phyloP scores from a whole-genome alignment of 1,140 invertebrate species.

The Tetraneura akinire region DNA sequence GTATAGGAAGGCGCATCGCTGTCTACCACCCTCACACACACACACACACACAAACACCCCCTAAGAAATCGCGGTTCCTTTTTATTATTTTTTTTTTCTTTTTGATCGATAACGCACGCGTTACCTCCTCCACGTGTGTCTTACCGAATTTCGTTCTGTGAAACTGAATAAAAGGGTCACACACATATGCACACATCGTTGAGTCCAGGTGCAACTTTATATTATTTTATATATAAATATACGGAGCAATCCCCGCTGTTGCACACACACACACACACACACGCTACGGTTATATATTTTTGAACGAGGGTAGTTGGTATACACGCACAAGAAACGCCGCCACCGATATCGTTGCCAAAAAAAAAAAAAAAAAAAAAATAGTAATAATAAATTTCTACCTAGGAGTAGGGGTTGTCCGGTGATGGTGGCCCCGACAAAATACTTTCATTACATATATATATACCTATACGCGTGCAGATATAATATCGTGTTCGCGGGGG shows the following conservation, averaged over 20 bases:
- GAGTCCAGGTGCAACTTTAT: constrained; percentile 43
- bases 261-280: not conserved
- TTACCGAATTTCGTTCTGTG: constrained; percentile 24
- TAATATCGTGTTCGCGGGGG: not conserved
- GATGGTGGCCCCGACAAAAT: constrained; percentile 18
- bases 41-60: not conserved
- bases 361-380: not conserved
- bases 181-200: not conserved
- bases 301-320: too few species aligned
- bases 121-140: not conserved
- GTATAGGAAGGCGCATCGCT: constrained; percentile 38
- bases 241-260: constrained; percentile 7
- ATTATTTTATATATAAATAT: not conserved
- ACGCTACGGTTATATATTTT: too few species aligned
- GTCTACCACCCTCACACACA: constrained; percentile 27
- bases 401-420: constrained; percentile 39
- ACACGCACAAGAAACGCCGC: constrained; percentile 2
- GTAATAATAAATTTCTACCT: constrained; percentile 31
- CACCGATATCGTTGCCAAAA: constrained; percentile 31
- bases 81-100: constrained; percentile 26
- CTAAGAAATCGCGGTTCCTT: constrained; percentile 32
- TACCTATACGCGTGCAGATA: not conserved
- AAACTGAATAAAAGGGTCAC: constrained; percentile 48
- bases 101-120: constrained; percentile 47
- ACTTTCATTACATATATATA: constrained; percentile 46